A percentile compares a stretch with the other conserved stretches of the same genome.
Conservation (phyloP, 1,140 invertebrate genomes). For the Eumaeus atala region DNA sequence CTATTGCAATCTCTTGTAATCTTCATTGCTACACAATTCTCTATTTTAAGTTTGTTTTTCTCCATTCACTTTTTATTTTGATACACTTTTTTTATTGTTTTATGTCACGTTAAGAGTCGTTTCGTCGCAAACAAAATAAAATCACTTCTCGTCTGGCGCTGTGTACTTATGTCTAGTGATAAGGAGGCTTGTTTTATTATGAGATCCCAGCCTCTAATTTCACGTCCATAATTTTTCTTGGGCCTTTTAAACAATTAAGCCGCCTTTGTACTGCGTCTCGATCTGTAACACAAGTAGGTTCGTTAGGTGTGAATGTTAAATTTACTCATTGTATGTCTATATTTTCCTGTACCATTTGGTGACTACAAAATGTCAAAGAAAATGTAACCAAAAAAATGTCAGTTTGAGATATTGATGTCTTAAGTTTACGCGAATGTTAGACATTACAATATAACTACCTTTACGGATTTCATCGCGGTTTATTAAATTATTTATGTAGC, state of each 20-base stretch:
- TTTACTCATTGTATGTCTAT: too few relatives aligned
- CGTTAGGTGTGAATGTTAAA: not conserved
- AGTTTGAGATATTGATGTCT: too few relatives aligned
- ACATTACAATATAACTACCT: too few relatives aligned
- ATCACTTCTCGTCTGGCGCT: conserved; percentile 65
- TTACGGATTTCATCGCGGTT: too few relatives aligned
- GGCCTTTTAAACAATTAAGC: conserved; percentile 62
- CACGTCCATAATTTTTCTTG: conserved; percentile 63
- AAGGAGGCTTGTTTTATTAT: conserved; percentile 54
- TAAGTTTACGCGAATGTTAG: too few relatives aligned
- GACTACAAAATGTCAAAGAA: too few relatives aligned
- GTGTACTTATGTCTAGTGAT: conserved; percentile 47
- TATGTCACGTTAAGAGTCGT: conserved; percentile 48
- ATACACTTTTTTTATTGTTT: conserved; percentile 57
- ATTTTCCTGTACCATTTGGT: too few relatives aligned
- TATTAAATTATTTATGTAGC: too few relatives aligned
- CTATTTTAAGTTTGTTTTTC: conserved; percentile 39
- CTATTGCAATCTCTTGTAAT: conserved; percentile 68
- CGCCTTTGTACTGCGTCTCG: conserved; percentile 65
- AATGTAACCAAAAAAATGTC: too few relatives aligned
- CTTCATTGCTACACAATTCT: conserved; percentile 49
- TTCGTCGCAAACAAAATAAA: conserved; percentile 66
- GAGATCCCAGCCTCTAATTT: conserved; percentile 67
- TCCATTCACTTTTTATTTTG: conserved; percentile 58
- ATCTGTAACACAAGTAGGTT: conserved; percentile 36